A percentile compares a stretch with the other conserved stretches of the same genome.
Conservation (phyloP, 2,888 invertebrate species). For the Sericinus montela region DNA sequence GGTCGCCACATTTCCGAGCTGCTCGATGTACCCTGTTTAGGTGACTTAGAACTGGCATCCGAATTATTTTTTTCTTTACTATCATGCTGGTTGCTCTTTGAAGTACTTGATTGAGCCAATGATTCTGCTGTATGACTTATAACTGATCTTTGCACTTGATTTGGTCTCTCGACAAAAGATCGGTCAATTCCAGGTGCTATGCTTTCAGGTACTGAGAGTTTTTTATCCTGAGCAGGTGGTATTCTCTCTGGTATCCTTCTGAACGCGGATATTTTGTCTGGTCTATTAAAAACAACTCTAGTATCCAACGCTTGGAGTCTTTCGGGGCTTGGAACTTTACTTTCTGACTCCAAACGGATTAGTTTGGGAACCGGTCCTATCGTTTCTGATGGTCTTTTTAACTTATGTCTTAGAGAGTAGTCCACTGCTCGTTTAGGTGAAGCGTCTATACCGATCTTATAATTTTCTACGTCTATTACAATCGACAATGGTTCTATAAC, state of each 20-base stretch:
- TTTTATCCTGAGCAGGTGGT: conserved; percentile 37
- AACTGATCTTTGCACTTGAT: conserved; percentile 44
- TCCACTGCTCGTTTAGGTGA: conserved; percentile 72
- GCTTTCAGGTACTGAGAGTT: conserved; percentile 52
- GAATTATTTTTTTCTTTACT: conserved; percentile 37
- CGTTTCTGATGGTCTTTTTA: conserved; percentile 56
- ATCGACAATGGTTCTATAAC: conserved; percentile 70
- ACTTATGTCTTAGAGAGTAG: conserved; percentile 62
- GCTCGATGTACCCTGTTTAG: conserved; percentile 52
- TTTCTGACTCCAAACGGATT: conserved; percentile 43
- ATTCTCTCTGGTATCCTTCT: conserved; percentile 34
- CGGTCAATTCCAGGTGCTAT: conserved; percentile 46
- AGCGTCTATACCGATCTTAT: conserved; percentile 69
- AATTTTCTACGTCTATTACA: conserved; percentile 71
- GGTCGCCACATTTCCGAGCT: conserved; percentile 69
- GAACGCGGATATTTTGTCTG: conserved; percentile 49
- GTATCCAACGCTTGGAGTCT: conserved; percentile 20
- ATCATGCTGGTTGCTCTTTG: conserved; percentile 20
- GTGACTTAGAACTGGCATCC: conserved; percentile 51
- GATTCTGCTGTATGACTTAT: conserved; percentile 70
- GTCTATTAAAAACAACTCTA: conserved; percentile 26
- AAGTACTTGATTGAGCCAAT: conserved; percentile 45
- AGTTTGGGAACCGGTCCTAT: conserved; percentile 54
- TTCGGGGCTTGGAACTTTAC: conserved; percentile 26
- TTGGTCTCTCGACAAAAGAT: conserved; percentile 27